phyloP scores from a whole-genome alignment of 2,113 vertebrate genomes.

The Pelodiscus sinensis region DNA sequence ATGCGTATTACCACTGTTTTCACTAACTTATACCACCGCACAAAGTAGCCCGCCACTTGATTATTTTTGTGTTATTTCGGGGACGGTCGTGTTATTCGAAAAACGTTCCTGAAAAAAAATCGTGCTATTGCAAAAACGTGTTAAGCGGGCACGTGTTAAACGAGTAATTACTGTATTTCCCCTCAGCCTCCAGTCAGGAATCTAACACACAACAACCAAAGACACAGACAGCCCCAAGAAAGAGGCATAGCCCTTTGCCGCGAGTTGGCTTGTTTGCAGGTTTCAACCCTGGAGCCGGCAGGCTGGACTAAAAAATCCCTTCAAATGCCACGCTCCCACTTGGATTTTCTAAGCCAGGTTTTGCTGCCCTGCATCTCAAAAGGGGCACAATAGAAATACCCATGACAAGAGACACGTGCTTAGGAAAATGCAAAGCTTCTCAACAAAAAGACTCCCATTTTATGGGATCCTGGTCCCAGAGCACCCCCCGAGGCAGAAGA shows the following conservation, averaged over 20 bases:
- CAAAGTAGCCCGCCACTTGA: too few species aligned
- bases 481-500: background rate
- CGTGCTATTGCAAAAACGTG: too few species aligned
- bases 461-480: fast-evolving
- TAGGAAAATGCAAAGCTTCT: background rate
- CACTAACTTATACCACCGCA: too few species aligned
- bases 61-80: too few species aligned
- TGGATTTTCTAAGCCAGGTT: background rate
- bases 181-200: background rate
- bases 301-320: background rate
- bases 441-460: background rate
- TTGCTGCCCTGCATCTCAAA: background rate
- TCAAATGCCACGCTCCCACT: background rate
- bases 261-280: background rate
- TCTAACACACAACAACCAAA: background rate
- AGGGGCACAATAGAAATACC: background rate
- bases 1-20: too few species aligned
- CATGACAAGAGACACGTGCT: background rate
- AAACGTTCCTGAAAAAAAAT: too few species aligned
- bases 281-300: background rate
- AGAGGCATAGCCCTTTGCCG: background rate
- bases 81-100: too few species aligned
- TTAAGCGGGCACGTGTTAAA: too few species aligned
- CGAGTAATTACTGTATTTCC: background rate
- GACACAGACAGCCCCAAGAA: background rate